phyloP scores from a whole-genome alignment of 2,797 vertebrate genomes.

The Sebastes matsubarae region DNA sequence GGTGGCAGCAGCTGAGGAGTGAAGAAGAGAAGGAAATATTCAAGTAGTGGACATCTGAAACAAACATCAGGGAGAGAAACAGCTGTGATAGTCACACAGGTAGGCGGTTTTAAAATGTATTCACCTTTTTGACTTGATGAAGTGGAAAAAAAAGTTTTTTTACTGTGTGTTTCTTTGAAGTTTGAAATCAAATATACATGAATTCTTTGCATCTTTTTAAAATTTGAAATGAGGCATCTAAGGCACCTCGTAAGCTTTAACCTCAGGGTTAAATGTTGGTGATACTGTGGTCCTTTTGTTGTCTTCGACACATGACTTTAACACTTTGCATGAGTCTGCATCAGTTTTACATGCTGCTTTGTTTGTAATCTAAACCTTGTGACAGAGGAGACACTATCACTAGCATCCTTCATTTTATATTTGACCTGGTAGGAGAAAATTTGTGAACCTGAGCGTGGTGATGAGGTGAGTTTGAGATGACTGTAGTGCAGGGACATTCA shows the following conservation, averaged over 20 bases:
- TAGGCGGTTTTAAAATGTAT: conserved; percentile 6
- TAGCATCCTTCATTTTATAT: background rate
- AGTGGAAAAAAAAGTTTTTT: background rate
- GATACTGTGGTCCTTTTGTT: background rate
- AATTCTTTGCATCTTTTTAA: background rate
- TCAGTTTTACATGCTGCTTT: conserved; percentile 58
- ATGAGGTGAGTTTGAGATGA: background rate
- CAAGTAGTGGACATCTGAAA: background rate
- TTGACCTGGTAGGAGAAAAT: background rate
- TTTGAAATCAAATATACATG: background rate
- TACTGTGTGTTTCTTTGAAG: background rate
- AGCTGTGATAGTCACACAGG: conserved; percentile 28
- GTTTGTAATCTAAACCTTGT: conserved; percentile 32
- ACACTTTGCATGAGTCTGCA: conserved; percentile 22
- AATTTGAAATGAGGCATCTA: background rate
- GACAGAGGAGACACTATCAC: background rate
- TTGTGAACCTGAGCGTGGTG: background rate
- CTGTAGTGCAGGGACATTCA: background rate
- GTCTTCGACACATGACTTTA: background rate
- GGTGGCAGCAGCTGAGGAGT: conserved; percentile 25
- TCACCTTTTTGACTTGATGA: background rate
- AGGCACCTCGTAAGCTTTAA: rapidly evolving
- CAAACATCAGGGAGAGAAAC: background rate
- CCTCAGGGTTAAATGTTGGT: background rate
- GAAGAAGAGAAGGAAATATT: conserved; percentile 12